Evolutionary conservation across 2,888 invertebrate species (phyloP).

Genomic region (Lasioglossum zephyrum): DNA sequence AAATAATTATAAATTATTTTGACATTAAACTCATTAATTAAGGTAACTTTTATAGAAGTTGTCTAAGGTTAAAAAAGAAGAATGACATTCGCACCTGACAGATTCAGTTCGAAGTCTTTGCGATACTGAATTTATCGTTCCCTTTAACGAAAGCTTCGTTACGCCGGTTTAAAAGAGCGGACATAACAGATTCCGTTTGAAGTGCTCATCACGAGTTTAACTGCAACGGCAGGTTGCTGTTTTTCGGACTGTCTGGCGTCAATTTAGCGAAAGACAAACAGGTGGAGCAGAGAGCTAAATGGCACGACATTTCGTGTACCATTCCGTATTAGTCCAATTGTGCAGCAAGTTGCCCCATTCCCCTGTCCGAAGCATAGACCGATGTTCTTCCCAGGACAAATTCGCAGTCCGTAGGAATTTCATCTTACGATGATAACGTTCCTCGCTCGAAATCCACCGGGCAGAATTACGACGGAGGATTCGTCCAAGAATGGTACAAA

Average conservation of each 20-base stretch:
- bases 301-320: background rate
- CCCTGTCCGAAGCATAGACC: conserved; percentile 17
- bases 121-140: too few species aligned
- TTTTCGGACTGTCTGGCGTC: background rate
- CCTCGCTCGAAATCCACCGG: conserved; percentile 27
- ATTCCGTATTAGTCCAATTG: conserved; percentile 36
- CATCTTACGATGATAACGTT: conserved; percentile 44
- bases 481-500: conserved; percentile 64
- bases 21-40: too few species aligned
- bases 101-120: too few species aligned
- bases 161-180: background rate
- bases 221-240: background rate
- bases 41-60: too few species aligned
- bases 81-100: too few species aligned
- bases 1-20: too few species aligned
- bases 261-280: background rate
- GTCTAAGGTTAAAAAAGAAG: too few species aligned
- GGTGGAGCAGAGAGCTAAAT: background rate
- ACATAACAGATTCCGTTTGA: background rate
- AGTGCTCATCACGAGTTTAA: background rate
- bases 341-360: conserved; percentile 36
- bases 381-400: conserved; percentile 21
- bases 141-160: too few species aligned
- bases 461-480: conserved; percentile 54
- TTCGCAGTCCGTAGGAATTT: conserved; percentile 58